Conservation (phyloP, 2,113 vertebrate genomes). For the Notarius lentiginosus region DNA sequence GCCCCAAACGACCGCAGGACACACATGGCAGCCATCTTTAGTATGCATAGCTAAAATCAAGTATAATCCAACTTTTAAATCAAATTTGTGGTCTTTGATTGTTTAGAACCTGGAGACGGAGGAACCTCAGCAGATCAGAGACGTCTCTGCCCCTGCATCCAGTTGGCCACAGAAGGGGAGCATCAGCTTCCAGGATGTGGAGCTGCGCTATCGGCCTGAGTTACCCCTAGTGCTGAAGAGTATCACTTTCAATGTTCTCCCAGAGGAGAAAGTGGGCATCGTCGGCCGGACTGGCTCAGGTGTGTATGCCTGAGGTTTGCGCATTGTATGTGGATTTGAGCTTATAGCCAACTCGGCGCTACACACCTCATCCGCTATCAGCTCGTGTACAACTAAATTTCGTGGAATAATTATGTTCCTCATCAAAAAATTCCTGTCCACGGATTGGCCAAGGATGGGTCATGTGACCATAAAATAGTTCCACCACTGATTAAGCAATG, state of each 20-base stretch:
- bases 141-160: slow-evolving; percentile 58
- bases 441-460: no score
- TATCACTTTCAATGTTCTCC: slow-evolving; percentile 72
- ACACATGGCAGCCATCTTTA: background rate
- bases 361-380: no score
- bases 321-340: no score
- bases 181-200: slow-evolving; percentile 75
- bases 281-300: slow-evolving; percentile 81
- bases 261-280: slow-evolving; percentile 77
- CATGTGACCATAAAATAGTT: no score
- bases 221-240: slow-evolving; percentile 77
- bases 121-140: slow-evolving; percentile 57
- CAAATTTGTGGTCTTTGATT: slow-evolving; percentile 7
- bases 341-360: no score
- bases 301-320: slow-evolving; percentile 41
- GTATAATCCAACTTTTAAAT: background rate
- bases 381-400: no score
- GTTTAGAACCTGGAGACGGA: slow-evolving; percentile 74
- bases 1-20: background rate
- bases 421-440: no score
- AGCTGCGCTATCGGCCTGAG: slow-evolving; percentile 74
- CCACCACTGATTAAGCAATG: no score
- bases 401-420: no score
- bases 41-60: background rate
- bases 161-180: slow-evolving; percentile 75